A percentile compares a stretch with the other conserved stretches of the same genome.
Conservation (phyloP, 2,113 vertebrate genomes). For the Athene noctua region DNA sequence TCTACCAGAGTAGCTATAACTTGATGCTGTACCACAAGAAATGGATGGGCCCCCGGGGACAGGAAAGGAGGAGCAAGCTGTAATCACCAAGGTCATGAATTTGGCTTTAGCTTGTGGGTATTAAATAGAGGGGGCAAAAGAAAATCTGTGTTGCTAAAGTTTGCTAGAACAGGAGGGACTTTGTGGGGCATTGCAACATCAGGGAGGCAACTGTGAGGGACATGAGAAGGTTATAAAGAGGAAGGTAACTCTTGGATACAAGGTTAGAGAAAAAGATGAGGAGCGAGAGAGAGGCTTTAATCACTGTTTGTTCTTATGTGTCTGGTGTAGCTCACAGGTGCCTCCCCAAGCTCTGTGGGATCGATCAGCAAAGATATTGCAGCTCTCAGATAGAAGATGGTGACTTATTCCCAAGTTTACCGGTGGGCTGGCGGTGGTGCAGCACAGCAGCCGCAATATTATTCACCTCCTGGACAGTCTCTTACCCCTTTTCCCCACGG, state of each 20-base stretch:
- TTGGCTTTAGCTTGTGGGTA: not conserved
- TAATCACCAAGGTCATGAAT: rapidly evolving
- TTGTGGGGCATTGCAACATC: not conserved
- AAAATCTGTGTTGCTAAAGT: not conserved
- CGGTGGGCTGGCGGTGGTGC: not conserved
- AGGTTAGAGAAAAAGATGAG: not conserved
- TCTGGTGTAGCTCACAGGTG: not conserved
- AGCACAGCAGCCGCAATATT: not conserved
- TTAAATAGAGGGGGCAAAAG: not conserved
- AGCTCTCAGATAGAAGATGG: not conserved
- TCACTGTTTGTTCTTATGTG: not conserved
- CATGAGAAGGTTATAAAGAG: not conserved
- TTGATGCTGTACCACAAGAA: not conserved
- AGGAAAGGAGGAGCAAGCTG: not conserved
- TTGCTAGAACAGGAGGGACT: not conserved
- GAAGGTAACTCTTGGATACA: not conserved
- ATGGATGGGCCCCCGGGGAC: not conserved
- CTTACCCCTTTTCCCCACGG: not conserved
- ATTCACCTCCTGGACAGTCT: not conserved
- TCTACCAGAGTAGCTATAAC: not conserved
- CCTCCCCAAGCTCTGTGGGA: not conserved
- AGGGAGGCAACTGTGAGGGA: not conserved
- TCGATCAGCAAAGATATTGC: not conserved
- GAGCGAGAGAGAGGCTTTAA: not conserved
- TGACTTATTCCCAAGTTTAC: not conserved